Conservation (phyloP, 2,113 vertebrate genomes). For the Scopus umbretta region DNA sequence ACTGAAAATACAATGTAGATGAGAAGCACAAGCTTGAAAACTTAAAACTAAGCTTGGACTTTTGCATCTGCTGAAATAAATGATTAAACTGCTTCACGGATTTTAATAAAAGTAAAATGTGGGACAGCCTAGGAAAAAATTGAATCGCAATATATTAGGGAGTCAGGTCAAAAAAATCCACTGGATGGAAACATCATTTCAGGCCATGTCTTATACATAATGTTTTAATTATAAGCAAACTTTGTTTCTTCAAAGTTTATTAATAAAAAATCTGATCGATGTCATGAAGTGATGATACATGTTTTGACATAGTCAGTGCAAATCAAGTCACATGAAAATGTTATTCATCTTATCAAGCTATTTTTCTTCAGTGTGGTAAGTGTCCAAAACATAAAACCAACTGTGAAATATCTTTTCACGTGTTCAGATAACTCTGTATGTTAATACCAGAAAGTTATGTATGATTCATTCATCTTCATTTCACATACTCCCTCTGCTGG, state of each 20-base stretch:
- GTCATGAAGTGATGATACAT: background rate
- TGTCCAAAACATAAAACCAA: background rate
- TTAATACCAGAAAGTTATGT: background rate
- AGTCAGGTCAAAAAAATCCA: background rate
- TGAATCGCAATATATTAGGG: background rate
- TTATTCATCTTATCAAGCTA: background rate
- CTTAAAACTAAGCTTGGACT: background rate
- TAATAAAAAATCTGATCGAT: background rate
- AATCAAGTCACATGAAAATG: background rate
- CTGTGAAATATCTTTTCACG: background rate
- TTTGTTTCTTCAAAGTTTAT: background rate
- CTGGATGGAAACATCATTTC: background rate
- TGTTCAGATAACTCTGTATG: background rate
- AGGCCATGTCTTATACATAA: background rate
- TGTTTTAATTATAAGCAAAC: background rate
- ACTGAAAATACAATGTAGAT: background rate
- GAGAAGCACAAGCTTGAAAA: background rate
- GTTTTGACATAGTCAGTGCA: background rate
- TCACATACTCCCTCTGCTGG: conserved; percentile 45
- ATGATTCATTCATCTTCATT: background rate
- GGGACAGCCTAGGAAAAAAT: background rate
- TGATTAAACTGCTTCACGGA: background rate
- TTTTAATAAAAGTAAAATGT: background rate
- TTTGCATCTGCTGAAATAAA: background rate
- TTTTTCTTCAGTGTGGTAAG: background rate